phyloP scores from a whole-genome alignment of 2,888 invertebrate species.

The Limnephilus rhombicus region DNA sequence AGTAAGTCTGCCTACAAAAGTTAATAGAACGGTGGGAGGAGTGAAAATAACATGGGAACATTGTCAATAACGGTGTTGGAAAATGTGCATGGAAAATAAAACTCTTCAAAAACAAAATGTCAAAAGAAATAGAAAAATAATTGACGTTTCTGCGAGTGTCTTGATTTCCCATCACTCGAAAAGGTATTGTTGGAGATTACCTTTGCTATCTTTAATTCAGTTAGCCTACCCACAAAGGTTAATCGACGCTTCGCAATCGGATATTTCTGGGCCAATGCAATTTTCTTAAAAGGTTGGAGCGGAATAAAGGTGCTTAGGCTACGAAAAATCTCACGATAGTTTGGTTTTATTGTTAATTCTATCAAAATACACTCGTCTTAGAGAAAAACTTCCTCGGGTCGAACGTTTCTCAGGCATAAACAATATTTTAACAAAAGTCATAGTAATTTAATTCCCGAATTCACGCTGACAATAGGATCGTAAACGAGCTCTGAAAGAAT shows the following conservation, averaged over 20 bases:
- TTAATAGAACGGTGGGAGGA: too few species aligned
- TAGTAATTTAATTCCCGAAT: not conserved
- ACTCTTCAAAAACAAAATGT: too few species aligned
- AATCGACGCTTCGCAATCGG: not conserved
- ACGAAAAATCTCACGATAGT: not conserved
- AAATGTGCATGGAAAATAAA: too few species aligned
- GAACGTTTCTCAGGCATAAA: not conserved
- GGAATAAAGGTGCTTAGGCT: not conserved
- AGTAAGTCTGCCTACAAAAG: too few species aligned
- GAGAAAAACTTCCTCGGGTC: not conserved
- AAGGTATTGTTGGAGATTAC: not conserved
- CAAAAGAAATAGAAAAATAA: not conserved
- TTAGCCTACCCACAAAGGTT: not conserved
- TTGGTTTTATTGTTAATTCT: not conserved
- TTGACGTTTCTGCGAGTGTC: not conserved
- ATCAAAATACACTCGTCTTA: not conserved
- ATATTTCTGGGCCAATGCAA: conserved; percentile 1
- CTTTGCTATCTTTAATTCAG: not conserved
- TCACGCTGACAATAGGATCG: not conserved
- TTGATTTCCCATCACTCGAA: not conserved
- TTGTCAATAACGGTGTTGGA: too few species aligned
- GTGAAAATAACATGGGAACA: too few species aligned
- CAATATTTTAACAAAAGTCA: not conserved
- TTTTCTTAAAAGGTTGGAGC: not conserved
- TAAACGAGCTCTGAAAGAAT: not conserved